phyloP scores from a whole-genome alignment of 2,113 vertebrate species.

The Eptesicus fuscus region DNA sequence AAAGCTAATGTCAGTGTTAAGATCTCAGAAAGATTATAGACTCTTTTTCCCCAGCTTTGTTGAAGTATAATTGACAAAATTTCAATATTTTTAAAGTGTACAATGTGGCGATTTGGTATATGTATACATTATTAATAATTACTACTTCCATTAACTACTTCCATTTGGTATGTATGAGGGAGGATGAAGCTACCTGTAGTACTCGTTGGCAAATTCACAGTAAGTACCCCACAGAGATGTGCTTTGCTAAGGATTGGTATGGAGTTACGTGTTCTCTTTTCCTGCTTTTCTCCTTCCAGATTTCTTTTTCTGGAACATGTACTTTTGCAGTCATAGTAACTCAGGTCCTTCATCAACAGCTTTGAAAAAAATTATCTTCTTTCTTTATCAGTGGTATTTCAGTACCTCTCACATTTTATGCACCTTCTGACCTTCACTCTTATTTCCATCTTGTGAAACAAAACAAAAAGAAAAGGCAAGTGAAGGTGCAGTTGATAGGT shows the following conservation, averaged over 20 bases:
- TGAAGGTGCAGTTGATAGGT: not conserved
- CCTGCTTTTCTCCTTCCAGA: not conserved
- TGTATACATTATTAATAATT: not conserved
- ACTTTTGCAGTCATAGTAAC: not conserved
- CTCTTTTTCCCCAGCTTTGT: not conserved
- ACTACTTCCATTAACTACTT: no score
- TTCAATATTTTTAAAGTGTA: not conserved
- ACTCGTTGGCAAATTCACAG: not conserved
- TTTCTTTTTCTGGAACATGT: not conserved
- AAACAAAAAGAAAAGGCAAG: not conserved
- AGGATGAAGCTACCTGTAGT: not conserved
- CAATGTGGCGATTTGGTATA: not conserved
- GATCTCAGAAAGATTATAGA: not conserved
- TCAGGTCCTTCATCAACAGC: not conserved
- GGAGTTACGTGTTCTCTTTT: not conserved
- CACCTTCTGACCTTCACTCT: not conserved
- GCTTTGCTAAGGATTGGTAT: not conserved
- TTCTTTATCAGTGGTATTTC: not conserved
- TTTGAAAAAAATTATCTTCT: not conserved
- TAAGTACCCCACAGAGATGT: not conserved
- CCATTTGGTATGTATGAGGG: not conserved
- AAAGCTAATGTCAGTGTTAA: not conserved
- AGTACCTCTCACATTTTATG: not conserved
- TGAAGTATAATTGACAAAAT: not conserved
- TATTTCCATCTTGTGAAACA: not conserved